These are phyloP conservation scores for Drosophila demipolita DNA, from an alignment of 2,888 invertebrate species.

Conservation along the genomic window DNA sequence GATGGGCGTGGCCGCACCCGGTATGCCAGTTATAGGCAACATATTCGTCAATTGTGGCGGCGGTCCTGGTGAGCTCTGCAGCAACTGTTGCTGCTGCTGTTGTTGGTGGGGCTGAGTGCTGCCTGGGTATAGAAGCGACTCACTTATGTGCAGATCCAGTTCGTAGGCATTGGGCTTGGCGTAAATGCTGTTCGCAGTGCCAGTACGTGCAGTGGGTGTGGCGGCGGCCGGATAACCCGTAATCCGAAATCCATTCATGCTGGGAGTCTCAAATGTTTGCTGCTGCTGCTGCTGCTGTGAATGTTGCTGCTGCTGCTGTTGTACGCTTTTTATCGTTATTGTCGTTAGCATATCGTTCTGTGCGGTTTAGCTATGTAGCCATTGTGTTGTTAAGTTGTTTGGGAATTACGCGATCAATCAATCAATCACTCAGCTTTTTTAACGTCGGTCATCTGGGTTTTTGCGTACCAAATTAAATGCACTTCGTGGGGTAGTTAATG, in stretches of 20 bases:
- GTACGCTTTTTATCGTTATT: conserved; percentile 60
- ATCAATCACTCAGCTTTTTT: conserved; percentile 43
- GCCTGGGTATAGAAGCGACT: conserved; percentile 69
- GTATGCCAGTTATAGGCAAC: conserved; percentile 67
- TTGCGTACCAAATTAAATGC: conserved; percentile 48
- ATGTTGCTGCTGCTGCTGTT: conserved; percentile 42
- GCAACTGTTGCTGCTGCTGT: conserved; percentile 50
- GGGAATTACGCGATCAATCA: conserved; percentile 36
- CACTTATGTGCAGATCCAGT: conserved; percentile 79
- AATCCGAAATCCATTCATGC: conserved; percentile 82
- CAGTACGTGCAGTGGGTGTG: conserved; percentile 49
- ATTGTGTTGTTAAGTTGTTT: conserved; percentile 31
- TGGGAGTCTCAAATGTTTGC: conserved; percentile 38
- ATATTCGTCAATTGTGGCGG: conserved; percentile 76
- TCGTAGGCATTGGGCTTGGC: conserved; percentile 70
- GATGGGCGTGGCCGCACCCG: conserved; percentile 75
- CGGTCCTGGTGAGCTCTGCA: conserved; percentile 77
- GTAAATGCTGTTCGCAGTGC: conserved; percentile 50
- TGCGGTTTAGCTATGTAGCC: conserved; percentile 34
- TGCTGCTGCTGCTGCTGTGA: conserved; percentile 35
- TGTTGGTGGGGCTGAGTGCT: conserved; percentile 58
- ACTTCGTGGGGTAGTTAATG: conserved; percentile 49
- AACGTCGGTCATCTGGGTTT: conserved; percentile 24
- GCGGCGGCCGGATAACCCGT: conserved; percentile 80
- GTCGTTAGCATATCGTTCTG: conserved; percentile 63